Conservation (phyloP, 64 coral and sea anemone genomes). For the Acropora yongei region DNA sequence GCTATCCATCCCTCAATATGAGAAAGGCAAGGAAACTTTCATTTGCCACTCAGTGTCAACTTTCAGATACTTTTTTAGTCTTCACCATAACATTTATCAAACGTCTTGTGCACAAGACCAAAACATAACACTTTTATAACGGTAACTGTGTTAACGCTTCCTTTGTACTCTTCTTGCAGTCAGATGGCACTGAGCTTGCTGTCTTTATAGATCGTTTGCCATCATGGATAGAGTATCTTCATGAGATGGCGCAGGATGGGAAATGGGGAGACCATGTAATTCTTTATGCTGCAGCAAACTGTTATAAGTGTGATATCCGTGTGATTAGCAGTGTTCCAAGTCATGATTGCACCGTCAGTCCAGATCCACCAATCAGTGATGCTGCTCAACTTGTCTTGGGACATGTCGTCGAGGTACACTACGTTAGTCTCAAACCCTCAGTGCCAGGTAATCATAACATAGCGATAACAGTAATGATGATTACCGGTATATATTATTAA, state of each 20-base stretch:
- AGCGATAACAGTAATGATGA: background rate
- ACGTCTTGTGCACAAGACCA: too few species aligned
- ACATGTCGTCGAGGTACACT: constrained; percentile 17
- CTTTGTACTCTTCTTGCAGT: background rate
- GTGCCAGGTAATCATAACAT: background rate
- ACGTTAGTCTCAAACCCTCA: constrained; percentile 19
- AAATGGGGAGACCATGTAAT: constrained; percentile 28
- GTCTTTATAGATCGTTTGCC: background rate
- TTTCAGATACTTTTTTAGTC: too few species aligned
- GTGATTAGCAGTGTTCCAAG: constrained; percentile 9
- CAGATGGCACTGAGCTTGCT: background rate
- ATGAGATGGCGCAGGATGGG: constrained; percentile 13
- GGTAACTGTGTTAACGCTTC: background rate
- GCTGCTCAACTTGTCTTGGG: constrained; percentile 7
- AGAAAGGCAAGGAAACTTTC: too few species aligned
- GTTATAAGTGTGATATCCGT: background rate
- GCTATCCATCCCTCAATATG: too few species aligned
- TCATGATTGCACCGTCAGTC: background rate
- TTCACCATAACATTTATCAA: too few species aligned
- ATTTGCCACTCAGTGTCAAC: too few species aligned
- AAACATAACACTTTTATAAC: too few species aligned
- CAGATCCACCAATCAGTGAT: background rate
- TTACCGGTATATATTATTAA: too few species aligned
- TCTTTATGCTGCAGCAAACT: background rate
- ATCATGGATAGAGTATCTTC: background rate